Evolutionary conservation across 2,888 invertebrate species (phyloP).

Genomic region (Ichneumoninae sp.): DNA sequence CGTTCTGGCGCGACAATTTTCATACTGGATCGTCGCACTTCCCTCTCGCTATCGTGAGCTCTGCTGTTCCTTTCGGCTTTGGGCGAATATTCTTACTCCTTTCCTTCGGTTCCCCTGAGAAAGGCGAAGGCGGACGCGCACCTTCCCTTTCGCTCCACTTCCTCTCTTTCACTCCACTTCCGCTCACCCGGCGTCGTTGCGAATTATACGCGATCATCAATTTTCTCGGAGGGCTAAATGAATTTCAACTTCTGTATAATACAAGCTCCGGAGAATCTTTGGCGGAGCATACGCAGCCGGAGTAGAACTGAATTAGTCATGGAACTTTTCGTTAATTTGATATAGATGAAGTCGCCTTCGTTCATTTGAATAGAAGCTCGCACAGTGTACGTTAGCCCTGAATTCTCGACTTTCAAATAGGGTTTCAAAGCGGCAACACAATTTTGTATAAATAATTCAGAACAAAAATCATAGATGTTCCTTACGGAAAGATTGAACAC

Average conservation of each 20-base stretch:
- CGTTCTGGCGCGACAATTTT: conserved; percentile 50
- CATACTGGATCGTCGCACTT: conserved; percentile 30
- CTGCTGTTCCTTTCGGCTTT: neutral
- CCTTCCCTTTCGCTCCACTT: neutral
- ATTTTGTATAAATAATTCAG: neutral
- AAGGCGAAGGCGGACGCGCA: neutral
- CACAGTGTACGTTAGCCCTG: neutral
- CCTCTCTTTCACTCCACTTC: neutral
- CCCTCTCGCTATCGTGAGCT: neutral
- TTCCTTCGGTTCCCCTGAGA: neutral
- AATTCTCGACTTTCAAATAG: neutral
- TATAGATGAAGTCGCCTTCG: neutral
- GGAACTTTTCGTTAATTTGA: neutral
- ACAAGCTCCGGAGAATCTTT: neutral
- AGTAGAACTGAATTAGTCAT: conserved; percentile 30
- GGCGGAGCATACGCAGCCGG: neutral
- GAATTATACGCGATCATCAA: conserved; percentile 40
- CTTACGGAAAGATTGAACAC: too few species aligned
- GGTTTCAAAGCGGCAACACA: neutral
- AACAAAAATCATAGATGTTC: neutral
- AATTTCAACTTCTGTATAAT: conserved; percentile 52
- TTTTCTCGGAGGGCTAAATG: conserved; percentile 34
- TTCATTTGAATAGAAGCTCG: conserved; percentile 1
- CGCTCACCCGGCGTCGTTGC: neutral
- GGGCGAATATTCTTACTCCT: conserved; percentile 26